Percentiles rank a stretch among this genome's conserved stretches.
Evolutionary conservation across 2,113 vertebrate species (phyloP).

Genomic region (Mirza zaza): DNA sequence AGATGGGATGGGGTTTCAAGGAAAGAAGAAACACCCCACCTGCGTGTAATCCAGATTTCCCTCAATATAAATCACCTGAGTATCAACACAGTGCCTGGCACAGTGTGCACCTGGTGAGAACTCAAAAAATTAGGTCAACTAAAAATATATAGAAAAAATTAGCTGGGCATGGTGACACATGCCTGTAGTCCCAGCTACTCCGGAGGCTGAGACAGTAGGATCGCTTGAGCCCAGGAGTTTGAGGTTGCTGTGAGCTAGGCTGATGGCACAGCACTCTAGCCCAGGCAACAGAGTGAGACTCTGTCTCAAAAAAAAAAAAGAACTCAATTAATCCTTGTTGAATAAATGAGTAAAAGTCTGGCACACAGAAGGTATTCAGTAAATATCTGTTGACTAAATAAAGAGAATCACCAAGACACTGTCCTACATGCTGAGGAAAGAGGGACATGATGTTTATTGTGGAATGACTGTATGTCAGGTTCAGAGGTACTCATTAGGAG

Average conservation of each 20-base stretch:
- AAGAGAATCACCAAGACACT: neutral
- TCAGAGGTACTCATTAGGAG: neutral
- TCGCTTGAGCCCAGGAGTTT: no score
- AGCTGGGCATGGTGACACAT: no score
- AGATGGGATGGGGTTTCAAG: neutral
- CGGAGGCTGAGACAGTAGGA: no score
- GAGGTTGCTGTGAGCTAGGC: no score
- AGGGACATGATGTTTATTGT: neutral
- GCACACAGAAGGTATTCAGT: neutral
- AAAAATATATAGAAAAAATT: no score
- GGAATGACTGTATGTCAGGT: neutral
- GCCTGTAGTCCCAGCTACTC: no score
- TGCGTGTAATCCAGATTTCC: neutral
- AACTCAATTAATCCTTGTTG: neutral
- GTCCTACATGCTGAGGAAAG: neutral
- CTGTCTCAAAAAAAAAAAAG: neutral
- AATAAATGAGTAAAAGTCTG: constrained; percentile 26
- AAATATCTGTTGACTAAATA: neutral
- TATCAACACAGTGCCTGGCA: neutral
- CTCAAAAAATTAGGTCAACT: neutral
- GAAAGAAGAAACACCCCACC: neutral
- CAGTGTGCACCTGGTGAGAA: neutral
- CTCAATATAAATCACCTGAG: neutral
- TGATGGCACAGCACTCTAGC: no score
- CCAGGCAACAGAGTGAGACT: no score